phyloP scores from a whole-genome alignment of 2,797 vertebrate species.

The Pelobates cultripes region DNA sequence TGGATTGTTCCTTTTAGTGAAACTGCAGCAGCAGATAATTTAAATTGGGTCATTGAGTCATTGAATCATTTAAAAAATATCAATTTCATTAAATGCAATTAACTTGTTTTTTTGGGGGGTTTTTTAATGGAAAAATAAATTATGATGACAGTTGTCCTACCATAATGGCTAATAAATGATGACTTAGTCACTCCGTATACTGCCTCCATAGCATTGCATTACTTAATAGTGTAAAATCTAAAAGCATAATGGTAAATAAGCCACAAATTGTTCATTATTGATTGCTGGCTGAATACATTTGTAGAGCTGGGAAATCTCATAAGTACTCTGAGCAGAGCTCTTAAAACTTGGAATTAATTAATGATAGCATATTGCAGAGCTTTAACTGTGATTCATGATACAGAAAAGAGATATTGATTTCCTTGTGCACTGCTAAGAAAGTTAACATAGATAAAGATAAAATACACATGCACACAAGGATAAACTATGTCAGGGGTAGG shows the following conservation, averaged over 20 bases:
- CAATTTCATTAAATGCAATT: too few species aligned
- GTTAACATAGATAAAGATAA: slow-evolving; percentile 7
- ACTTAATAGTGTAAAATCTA: not conserved
- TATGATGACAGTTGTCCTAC: too few species aligned
- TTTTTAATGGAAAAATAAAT: too few species aligned
- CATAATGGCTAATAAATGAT: too few species aligned
- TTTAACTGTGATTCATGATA: slow-evolving; percentile 29
- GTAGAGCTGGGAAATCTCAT: slow-evolving; percentile 10
- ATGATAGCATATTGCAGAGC: slow-evolving; percentile 8
- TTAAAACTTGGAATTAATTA: slow-evolving; percentile 38
- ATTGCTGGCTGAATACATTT: slow-evolving; percentile 17
- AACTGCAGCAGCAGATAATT: too few species aligned
- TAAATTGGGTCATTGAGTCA: too few species aligned
- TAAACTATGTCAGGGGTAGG: too few species aligned
- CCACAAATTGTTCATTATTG: slow-evolving; percentile 16
- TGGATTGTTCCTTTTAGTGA: too few species aligned
- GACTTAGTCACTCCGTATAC: too few species aligned
- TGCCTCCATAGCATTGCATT: too few species aligned
- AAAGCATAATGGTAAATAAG: not conserved
- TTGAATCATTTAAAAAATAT: too few species aligned
- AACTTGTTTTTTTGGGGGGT: too few species aligned
- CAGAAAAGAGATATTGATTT: slow-evolving; percentile 33
- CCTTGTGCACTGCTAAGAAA: slow-evolving; percentile 15
- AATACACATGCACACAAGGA: not conserved
- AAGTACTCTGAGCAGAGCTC: slow-evolving; percentile 25